Evolutionary conservation across 2,113 vertebrate genomes (phyloP).

Genomic region (Bubo bubo): DNA sequence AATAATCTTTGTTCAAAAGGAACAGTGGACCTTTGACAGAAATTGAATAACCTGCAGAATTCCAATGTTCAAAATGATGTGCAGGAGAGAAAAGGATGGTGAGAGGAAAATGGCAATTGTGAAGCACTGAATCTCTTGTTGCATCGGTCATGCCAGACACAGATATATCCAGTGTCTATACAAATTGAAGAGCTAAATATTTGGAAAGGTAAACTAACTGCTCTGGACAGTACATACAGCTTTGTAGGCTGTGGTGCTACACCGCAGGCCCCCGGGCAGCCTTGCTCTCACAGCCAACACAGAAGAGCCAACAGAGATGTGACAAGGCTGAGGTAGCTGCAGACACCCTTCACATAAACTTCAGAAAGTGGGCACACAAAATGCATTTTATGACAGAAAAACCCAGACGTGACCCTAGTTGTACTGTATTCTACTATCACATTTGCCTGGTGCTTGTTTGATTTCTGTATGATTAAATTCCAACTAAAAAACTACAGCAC

Average conservation of each 20-base stretch:
- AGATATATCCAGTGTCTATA: neutral
- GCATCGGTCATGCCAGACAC: neutral
- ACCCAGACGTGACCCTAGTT: accelerated
- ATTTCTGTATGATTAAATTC: neutral
- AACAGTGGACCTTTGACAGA: neutral
- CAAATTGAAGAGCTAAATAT: neutral
- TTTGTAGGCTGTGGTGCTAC: neutral
- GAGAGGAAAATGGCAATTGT: neutral
- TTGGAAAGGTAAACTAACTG: neutral
- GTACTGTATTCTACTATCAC: accelerated
- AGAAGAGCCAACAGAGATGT: neutral
- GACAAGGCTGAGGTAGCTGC: neutral
- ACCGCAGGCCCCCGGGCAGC: neutral
- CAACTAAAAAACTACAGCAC: neutral
- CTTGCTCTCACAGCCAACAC: neutral
- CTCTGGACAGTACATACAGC: neutral
- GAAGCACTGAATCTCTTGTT: neutral
- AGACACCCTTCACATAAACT: neutral
- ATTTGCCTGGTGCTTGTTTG: neutral
- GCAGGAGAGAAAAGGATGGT: neutral
- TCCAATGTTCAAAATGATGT: neutral
- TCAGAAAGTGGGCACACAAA: neutral
- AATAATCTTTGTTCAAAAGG: neutral
- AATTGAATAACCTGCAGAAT: neutral
- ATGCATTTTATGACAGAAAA: neutral